Base-by-base conservation (phyloP, 2,797 vertebrate genomes). In the Bradypus variegatus region DNA sequence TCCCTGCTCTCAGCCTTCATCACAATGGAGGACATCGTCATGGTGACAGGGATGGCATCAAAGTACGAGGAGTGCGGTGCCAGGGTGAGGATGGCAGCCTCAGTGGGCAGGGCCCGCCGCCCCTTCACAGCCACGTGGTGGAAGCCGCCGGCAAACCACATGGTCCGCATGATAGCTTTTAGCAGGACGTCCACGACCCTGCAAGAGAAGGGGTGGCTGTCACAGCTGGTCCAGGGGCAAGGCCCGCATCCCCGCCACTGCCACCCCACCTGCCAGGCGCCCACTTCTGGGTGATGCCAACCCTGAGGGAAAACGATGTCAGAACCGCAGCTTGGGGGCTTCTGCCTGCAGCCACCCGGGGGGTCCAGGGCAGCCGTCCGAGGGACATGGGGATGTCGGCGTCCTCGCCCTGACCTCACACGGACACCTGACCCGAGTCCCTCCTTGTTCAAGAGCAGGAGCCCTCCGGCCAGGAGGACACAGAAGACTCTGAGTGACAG, bases 1-100 rank as follows among this genome's bases (percentile, higher is more conserved):
- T 99, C 98, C 97, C 99, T 99, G 98, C 99, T 99, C 97, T 99
- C 99, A 0, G 98, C 98, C 97, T 99, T 99, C 99, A 99, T 99
- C 95, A 99, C 99, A 92, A 99, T 98, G 79, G 99, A 99, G 33
- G 99, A 98, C 97, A 99, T 99, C 50, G 98, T 99, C 99, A 99
- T 99, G 23, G 99, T 99, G 95, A 99, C 98, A 1, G 99, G 99
- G 95, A 99, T 99, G 96, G 99, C 99, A 64, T 99, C 99, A 25
- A 99, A 99, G 96, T 99, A 99, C 25, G 99, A 99, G 2, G 99
- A 99, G 97, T 99, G 99, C 2, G 99, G 99, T 14, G 98, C 99
- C 95, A 99, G 97, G 0, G 98, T 99, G 89, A 99, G 96, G 96
- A 99, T 99, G 11, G 99, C 96, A 3, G 99, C 99, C 97, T 99